Percentiles rank a stretch among this genome's conserved stretches.
Conservation (phyloP, 2,797 vertebrate species). For the Macrochelys suwanniensis region DNA sequence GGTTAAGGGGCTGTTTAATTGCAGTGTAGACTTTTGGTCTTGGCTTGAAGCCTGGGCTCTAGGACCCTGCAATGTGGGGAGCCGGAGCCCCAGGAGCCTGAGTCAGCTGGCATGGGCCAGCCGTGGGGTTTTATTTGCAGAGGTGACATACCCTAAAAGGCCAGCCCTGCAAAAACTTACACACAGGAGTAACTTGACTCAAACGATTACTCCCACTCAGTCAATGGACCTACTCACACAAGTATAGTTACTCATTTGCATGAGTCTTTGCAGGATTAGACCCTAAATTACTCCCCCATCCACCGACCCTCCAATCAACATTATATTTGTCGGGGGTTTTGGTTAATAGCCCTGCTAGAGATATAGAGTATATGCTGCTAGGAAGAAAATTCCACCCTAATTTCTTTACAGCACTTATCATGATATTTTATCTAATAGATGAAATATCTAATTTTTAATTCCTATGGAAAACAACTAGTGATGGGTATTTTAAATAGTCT, state of each 20-base stretch:
- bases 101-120: not conserved
- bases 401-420: constrained; percentile 17
- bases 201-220: not conserved
- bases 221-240: not conserved
- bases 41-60: too few species aligned
- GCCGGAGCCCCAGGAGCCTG: not conserved
- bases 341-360: not conserved
- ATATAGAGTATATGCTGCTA: not conserved
- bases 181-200: too few species aligned
- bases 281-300: not conserved
- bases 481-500: constrained; percentile 26
- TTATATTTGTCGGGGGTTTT: not conserved
- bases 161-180: not conserved
- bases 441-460: constrained; percentile 11
- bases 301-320: not conserved
- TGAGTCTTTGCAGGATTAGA: too few species aligned
- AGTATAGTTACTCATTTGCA: not conserved
- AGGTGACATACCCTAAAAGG: not conserved
- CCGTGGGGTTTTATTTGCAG: not conserved
- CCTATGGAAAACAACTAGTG: not conserved
- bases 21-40: too few species aligned
- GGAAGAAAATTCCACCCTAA: not conserved
- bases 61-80: too few species aligned
- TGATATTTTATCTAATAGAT: constrained; percentile 28
- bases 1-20: too few species aligned